A percentile compares a stretch with the other conserved stretches of the same genome.
phyloP scores from a whole-genome alignment of 2,113 vertebrate species.

The Platichthys flesus region DNA sequence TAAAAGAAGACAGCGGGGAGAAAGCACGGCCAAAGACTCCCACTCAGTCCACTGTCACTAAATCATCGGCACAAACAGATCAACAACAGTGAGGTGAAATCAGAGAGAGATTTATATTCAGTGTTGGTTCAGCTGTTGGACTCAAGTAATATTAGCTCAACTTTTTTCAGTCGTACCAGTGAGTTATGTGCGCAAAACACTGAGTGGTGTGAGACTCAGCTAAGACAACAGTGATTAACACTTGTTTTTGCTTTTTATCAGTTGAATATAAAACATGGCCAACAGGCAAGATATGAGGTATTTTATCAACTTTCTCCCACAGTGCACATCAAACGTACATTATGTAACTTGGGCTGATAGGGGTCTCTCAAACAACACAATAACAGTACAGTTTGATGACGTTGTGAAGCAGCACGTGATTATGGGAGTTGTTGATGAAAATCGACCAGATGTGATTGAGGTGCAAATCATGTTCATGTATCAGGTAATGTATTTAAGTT shows the following conservation, averaged over 20 bases:
- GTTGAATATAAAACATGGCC: neutral
- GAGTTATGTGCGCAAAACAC: conserved; percentile 26
- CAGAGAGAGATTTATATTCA: conserved; percentile 50
- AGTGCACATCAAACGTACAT: neutral
- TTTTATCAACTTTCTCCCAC: neutral
- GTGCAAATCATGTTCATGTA: too few species aligned
- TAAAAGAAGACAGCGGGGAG: conserved; percentile 35
- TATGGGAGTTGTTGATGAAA: neutral
- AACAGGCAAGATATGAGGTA: neutral
- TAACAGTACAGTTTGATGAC: too few species aligned
- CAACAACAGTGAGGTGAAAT: conserved; percentile 51
- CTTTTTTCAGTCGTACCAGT: conserved; percentile 38
- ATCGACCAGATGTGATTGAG: too few species aligned
- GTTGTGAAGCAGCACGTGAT: neutral
- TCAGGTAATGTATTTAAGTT: too few species aligned
- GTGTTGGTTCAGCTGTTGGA: conserved; percentile 62
- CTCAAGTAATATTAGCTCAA: conserved; percentile 41
- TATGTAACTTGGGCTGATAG: too few species aligned
- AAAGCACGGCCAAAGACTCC: conserved; percentile 39
- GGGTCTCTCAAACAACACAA: neutral
- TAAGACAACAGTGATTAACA: neutral
- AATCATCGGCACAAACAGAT: conserved; percentile 56
- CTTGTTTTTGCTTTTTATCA: too few species aligned
- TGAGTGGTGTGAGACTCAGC: neutral
- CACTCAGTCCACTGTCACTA: conserved; percentile 28